phyloP scores from a whole-genome alignment of 2,888 invertebrate genomes.

The Drymonia ruficornis region DNA sequence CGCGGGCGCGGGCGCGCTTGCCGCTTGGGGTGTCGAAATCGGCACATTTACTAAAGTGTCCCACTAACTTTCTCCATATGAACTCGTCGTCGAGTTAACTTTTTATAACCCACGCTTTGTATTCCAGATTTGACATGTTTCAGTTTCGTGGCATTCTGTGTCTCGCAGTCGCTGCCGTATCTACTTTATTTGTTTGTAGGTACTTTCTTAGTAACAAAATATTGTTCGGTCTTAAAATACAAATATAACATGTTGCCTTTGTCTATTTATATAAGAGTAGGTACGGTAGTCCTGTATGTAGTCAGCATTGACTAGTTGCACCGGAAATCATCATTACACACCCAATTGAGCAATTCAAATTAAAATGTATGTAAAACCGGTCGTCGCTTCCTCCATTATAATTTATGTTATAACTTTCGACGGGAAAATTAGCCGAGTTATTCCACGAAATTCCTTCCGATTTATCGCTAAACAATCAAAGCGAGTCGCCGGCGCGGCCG shows the following conservation, averaged over 20 bases:
- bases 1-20: constrained; percentile 12
- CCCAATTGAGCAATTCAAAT: constrained; percentile 15
- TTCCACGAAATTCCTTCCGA: constrained; percentile 54
- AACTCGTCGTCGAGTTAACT: constrained; percentile 63
- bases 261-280: too few relatives aligned
- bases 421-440: constrained; percentile 52
- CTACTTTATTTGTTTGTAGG: background rate
- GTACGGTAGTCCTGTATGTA: background rate
- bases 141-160: constrained; percentile 30
- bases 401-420: constrained; percentile 53
- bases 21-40: constrained; percentile 60
- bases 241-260: too few relatives aligned
- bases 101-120: constrained; percentile 60
- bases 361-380: constrained; percentile 30
- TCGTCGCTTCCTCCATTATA: constrained; percentile 53
- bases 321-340: constrained; percentile 9
- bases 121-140: constrained; percentile 59
- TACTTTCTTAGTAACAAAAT: background rate
- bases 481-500: constrained; percentile 38
- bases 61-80: constrained; percentile 70
- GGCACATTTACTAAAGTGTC: constrained; percentile 74
- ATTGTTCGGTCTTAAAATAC: too few relatives aligned
- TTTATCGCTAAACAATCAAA: constrained; percentile 67
- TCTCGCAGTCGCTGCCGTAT: background rate
- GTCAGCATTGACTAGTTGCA: constrained; percentile 7